Evolutionary conservation across 1,140 invertebrate genomes (phyloP).

Genomic region (Calliphora vicina): DNA sequence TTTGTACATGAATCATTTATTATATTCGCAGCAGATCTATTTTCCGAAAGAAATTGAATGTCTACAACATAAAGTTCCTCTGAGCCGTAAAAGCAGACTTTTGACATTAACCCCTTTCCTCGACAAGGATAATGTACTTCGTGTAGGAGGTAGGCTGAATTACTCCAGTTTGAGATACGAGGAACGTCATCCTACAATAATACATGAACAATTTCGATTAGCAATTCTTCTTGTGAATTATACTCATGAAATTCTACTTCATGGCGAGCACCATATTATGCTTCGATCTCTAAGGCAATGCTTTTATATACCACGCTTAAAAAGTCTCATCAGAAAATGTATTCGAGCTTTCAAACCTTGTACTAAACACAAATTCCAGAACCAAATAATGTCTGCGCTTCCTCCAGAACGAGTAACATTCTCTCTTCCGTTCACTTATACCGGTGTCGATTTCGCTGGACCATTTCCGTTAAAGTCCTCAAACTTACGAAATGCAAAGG

Average conservation of each 20-base stretch:
- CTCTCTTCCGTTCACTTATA: constrained; percentile 40
- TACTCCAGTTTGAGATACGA: not conserved
- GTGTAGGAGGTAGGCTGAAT: not conserved
- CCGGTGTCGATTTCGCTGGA: constrained; percentile 44
- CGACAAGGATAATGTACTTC: not conserved
- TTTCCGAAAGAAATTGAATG: not conserved
- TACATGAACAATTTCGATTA: not conserved
- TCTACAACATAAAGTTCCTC: not conserved
- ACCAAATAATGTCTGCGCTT: constrained; percentile 35
- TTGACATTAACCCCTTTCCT: constrained; percentile 11
- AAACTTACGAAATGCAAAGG: too few species aligned
- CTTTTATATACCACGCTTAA: not conserved
- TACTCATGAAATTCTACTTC: not conserved
- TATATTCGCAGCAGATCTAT: not conserved
- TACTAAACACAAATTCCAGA: not conserved
- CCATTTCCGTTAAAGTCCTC: constrained; percentile 28
- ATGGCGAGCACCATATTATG: not conserved
- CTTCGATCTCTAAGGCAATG: not conserved
- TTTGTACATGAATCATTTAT: not conserved
- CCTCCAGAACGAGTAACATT: constrained; percentile 39
- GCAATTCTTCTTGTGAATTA: not conserved
- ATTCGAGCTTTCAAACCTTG: not conserved
- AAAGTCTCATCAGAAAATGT: not conserved
- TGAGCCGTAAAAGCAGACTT: not conserved
- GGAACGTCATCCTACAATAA: not conserved